A percentile compares a stretch with the other conserved stretches of the same genome.
These are phyloP conservation scores for Masticophis lateralis DNA, from an alignment of 2,797 vertebrate species.

Conservation along the genomic window DNA sequence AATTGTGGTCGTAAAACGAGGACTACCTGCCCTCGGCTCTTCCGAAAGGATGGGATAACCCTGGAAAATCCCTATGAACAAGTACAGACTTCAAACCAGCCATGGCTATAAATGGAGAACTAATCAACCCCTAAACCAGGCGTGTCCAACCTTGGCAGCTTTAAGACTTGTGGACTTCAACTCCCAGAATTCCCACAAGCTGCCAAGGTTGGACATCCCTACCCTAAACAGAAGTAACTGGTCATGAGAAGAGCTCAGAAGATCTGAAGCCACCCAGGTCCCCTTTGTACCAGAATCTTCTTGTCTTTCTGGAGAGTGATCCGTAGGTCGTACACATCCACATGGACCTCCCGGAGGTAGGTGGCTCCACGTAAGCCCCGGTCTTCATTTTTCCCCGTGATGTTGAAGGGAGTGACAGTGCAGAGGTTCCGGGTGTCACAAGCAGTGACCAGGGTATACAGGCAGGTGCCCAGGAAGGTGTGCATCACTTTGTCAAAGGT, in stretches of 20 bases:
- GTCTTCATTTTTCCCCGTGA: slow-evolving; percentile 68
- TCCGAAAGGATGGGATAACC: neutral
- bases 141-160: too few relatives aligned
- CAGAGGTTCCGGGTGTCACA: slow-evolving; percentile 16
- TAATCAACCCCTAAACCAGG: neutral
- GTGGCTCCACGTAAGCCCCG: slow-evolving; percentile 63
- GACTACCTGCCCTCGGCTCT: neutral
- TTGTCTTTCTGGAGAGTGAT: slow-evolving; percentile 66
- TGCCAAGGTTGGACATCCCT: too few relatives aligned
- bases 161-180: too few relatives aligned
- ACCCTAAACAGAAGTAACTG: too few relatives aligned
- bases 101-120: neutral
- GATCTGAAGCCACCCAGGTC: neutral
- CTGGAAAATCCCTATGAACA: neutral
- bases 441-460: slow-evolving; percentile 65
- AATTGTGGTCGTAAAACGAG: neutral
- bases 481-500: slow-evolving; percentile 70
- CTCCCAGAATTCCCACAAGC: too few relatives aligned
- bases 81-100: neutral
- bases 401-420: slow-evolving; percentile 58
- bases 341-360: slow-evolving; percentile 68
- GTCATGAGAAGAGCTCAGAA: too few relatives aligned
- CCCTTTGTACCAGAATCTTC: slow-evolving; percentile 76
- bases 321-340: slow-evolving; percentile 58
- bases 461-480: slow-evolving; percentile 70